Evolutionary conservation across 1,140 invertebrate species (phyloP), one percentile per base, ranked within the genome.

Genomic region (Venturia canescens): DNA sequence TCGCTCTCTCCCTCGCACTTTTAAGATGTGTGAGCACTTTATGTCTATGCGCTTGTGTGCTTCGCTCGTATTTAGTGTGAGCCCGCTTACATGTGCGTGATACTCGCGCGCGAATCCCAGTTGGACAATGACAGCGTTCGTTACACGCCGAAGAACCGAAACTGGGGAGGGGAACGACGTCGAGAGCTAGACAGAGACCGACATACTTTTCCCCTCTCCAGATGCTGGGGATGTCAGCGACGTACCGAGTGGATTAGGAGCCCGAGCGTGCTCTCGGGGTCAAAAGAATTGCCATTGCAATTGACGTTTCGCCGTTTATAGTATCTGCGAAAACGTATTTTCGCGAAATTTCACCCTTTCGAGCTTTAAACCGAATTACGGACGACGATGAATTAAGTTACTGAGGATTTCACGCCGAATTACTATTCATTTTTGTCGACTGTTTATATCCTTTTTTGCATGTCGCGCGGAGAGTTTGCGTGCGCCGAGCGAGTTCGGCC

Each of bases 81-180:
- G 18, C 9, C 7, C 21, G 21, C 3, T 16, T 63, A 9, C 21
- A 21, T 26, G 57, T 23, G 18, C 21, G 57, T 63, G 57, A 23
- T 63, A 63, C 57, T 63, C 21, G 57, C 48, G 72, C 72, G 72
- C 72, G 72, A 75, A 75, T 75, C 72, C 57, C 72, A 75, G 72
- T 31, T 60, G 72, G 57, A 75, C 72, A 75, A 75, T 75, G 72
- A 75, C 72, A 75, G 72, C 72, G 72, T 29, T 75, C 48, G 50
- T 75, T 48, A 75, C 50, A 34, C 50, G 21, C 57, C 15, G 26
- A 50, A 57, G 72, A 31, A 27, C 71, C 11, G 23, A 63, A 63
- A 75, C 7, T 27, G 72, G 57, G 50, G 21, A 23, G 72, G 72
- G 72, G 50, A n/a, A 53, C 50, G n/a, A 15, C 15, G 15, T 53